phyloP scores from a whole-genome alignment of 2,797 vertebrate genomes.

The Mionectes olivaceus region DNA sequence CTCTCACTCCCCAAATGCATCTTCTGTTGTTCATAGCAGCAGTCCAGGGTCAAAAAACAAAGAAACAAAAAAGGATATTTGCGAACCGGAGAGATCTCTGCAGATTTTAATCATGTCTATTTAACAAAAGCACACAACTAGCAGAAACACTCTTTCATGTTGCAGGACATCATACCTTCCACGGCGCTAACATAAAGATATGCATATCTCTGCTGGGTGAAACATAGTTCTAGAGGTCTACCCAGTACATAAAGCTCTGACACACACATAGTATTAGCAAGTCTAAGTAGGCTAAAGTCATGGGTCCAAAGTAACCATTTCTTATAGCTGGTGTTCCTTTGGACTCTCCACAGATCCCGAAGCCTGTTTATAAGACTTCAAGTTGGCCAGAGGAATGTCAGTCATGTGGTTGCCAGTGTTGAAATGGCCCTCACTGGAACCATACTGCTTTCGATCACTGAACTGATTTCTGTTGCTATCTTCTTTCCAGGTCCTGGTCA shows the following conservation, averaged over 20 bases:
- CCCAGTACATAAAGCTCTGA: conserved; percentile 88
- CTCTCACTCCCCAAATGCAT: conserved; percentile 76
- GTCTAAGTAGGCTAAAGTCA: conserved; percentile 84
- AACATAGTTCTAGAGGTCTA: conserved; percentile 92
- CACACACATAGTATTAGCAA: conserved; percentile 88
- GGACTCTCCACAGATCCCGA: conserved; percentile 89
- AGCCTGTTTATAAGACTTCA: conserved; percentile 94
- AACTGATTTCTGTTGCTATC: conserved; percentile 93
- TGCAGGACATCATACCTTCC: conserved; percentile 74
- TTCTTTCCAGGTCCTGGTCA: conserved; percentile 97
- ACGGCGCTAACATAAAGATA: conserved; percentile 83
- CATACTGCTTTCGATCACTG: conserved; percentile 94
- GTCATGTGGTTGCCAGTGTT: conserved; percentile 88
- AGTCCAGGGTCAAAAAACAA: conserved; percentile 83
- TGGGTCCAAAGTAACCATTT: conserved; percentile 75
- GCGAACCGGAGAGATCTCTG: conserved; percentile 75
- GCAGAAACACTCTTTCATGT: conserved; percentile 75
- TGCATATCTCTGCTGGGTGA: conserved; percentile 86
- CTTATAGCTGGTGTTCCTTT: conserved; percentile 98
- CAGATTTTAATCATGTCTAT: conserved; percentile 73
- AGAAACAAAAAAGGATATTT: conserved; percentile 61
- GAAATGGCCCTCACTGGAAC: conserved; percentile 92
- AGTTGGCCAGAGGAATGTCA: conserved; percentile 96
- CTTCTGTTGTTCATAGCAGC: conserved; percentile 83
- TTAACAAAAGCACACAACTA: conserved; percentile 77